Evolutionary conservation across 1,140 invertebrate genomes (phyloP).

Genomic region (Rhizoglyphus robini): DNA sequence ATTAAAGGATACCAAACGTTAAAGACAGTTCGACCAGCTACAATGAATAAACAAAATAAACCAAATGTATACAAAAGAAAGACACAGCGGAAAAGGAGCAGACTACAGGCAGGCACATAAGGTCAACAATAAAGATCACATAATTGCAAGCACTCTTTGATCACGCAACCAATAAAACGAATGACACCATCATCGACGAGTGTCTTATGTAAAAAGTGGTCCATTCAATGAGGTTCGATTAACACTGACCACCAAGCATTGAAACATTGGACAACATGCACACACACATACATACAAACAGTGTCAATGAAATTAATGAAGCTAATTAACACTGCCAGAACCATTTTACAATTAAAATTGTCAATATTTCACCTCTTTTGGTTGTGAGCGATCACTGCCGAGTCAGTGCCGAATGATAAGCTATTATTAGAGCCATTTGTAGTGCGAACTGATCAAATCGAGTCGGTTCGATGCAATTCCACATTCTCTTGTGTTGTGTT

Average conservation of each 20-base stretch:
- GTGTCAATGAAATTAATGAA: background rate
- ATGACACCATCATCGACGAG: background rate
- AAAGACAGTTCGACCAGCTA: background rate
- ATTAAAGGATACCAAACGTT: constrained; percentile 10
- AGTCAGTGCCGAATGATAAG: too few species aligned
- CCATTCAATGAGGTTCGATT: background rate
- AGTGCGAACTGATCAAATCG: background rate
- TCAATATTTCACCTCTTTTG: background rate
- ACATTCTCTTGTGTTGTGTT: background rate
- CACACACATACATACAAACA: background rate
- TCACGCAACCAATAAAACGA: background rate
- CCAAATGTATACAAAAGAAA: background rate
- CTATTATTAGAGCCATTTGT: too few species aligned
- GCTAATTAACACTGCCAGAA: background rate
- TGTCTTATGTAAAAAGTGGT: background rate
- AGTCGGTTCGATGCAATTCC: background rate
- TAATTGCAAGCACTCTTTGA: background rate
- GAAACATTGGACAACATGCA: too few species aligned
- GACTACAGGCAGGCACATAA: background rate
- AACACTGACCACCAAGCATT: too few species aligned
- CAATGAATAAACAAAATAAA: background rate
- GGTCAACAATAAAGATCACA: background rate
- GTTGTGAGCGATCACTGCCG: background rate
- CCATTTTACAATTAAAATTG: background rate
- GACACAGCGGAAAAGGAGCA: background rate